Base-by-base conservation (phyloP, 2,113 vertebrate species). In the Hippoglossus stenolepis region DNA sequence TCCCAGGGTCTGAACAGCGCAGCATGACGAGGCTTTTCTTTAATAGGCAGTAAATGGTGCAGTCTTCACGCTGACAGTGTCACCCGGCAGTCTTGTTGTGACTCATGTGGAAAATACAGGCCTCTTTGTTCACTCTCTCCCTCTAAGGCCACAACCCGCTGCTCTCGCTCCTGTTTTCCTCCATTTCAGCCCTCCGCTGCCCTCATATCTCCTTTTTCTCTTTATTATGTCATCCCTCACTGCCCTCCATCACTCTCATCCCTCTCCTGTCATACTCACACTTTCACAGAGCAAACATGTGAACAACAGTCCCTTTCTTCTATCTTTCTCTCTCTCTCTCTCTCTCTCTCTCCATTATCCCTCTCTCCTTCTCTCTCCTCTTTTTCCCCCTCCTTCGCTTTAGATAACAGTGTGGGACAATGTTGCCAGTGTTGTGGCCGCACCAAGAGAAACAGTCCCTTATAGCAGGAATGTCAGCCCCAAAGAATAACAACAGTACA, bases 301-400 rank as follows among this genome's bases (percentile, higher is more conserved):
- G 70, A 87, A 92, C 87, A 91, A 90, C 57, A 58, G 68, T 0
- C 15, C 56, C 77, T 82, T 86, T 84, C 67, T 86, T 79, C 79
- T 3, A 0, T 58, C 58, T 45, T 35, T 60, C 67, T 79, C 71
- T 75, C 68, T 57, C 72, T 79, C 83, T 65, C 65, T 58, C 69
- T 31, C 61, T 65, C 65, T 58, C 59, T 67, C 62, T 54, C 56
- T 79, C 62, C 24, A 24, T 24, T 24, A 24, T 70, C 80, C 56
- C 61, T 62, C 63, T 68, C 70, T 31, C 31, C 45, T 64, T 67
- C 65, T 61, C 56, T 70, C 62, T 58, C 59, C 31, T 23, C 61
- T 63, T 38, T 80, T 56, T 70, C 80, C 59, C 61, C 65, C 64
- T 68, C 70, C 73, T 38, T 74, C 28, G 23, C 77, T 73, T 67